phyloP scores from a whole-genome alignment of 1,140 invertebrate species.

The Heliothis subflexa region DNA sequence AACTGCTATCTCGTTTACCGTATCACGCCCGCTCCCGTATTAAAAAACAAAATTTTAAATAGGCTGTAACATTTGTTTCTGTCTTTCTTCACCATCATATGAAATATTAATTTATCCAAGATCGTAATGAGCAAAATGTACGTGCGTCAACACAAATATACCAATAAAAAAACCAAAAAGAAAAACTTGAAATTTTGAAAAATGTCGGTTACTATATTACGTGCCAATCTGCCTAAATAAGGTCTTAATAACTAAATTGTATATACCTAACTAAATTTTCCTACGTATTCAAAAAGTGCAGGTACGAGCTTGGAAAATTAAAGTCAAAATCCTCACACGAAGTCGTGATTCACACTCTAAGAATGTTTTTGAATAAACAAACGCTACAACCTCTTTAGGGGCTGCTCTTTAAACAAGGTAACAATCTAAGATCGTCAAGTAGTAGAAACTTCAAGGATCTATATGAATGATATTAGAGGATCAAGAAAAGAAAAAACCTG shows the following conservation, averaged over 20 bases:
- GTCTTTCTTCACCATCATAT: slow-evolving; percentile 1
- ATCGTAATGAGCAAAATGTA: slow-evolving; percentile 35
- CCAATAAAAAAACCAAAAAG: neutral
- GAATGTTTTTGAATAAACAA: slow-evolving; percentile 23
- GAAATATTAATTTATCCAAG: slow-evolving; percentile 34
- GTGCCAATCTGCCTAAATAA: slow-evolving; percentile 39
- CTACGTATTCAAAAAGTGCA: slow-evolving; percentile 27
- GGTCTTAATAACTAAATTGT: slow-evolving; percentile 30
- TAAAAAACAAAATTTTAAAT: slow-evolving; percentile 10
- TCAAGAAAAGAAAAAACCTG: neutral
- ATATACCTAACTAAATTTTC: slow-evolving; percentile 18
- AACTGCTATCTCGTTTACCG: slow-evolving; percentile 42
- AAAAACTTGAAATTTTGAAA: slow-evolving; percentile 22
- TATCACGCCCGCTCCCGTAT: slow-evolving; percentile 42
- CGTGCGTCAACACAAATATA: neutral
- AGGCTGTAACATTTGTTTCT: slow-evolving; percentile 47
- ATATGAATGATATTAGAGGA: neutral
- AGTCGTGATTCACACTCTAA: neutral
- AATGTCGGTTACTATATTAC: neutral
- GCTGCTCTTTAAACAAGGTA: slow-evolving; percentile 10
- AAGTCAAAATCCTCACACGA: neutral
- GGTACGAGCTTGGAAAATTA: slow-evolving; percentile 41
- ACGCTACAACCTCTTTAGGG: slow-evolving; percentile 41
- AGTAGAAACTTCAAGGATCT: neutral
- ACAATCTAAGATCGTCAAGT: slow-evolving; percentile 4